These are phyloP conservation scores for Sebastes glaucus DNA, from an alignment of 2,797 vertebrate species.

Conservation along the genomic window DNA sequence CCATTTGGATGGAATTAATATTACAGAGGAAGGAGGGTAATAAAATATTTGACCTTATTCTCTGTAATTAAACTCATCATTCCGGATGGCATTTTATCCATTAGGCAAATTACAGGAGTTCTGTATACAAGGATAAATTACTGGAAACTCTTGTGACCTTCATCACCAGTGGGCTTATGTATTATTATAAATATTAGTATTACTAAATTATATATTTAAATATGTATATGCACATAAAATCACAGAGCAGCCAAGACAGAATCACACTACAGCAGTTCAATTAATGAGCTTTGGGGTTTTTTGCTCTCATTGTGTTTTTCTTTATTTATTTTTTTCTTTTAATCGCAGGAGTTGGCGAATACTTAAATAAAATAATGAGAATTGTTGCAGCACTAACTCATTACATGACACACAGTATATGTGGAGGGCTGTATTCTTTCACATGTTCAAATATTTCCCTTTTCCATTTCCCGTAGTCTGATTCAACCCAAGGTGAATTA, in stretches of 20 bases:
- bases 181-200: not conserved
- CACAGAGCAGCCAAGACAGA: not conserved
- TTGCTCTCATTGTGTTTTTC: not conserved
- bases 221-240: not conserved
- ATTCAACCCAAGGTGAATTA: slow-evolving; percentile 62
- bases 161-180: not conserved
- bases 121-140: not conserved
- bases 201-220: not conserved
- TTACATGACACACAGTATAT: not conserved
- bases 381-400: not conserved
- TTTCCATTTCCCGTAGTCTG: slow-evolving; percentile 20
- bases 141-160: not conserved
- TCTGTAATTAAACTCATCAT: not conserved
- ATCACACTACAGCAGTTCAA: not conserved
- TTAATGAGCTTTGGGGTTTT: not conserved
- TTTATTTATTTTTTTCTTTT: not conserved
- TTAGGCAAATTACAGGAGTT: not conserved
- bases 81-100: not conserved
- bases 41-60: not conserved
- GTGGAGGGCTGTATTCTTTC: not conserved
- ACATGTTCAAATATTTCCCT: slow-evolving; percentile 15
- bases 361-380: not conserved
- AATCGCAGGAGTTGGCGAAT: not conserved
- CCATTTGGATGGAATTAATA: not conserved
- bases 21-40: not conserved